These are phyloP conservation scores for Nasonia oneida DNA, from an alignment of 2,888 invertebrate genomes.

Conservation along the genomic window DNA sequence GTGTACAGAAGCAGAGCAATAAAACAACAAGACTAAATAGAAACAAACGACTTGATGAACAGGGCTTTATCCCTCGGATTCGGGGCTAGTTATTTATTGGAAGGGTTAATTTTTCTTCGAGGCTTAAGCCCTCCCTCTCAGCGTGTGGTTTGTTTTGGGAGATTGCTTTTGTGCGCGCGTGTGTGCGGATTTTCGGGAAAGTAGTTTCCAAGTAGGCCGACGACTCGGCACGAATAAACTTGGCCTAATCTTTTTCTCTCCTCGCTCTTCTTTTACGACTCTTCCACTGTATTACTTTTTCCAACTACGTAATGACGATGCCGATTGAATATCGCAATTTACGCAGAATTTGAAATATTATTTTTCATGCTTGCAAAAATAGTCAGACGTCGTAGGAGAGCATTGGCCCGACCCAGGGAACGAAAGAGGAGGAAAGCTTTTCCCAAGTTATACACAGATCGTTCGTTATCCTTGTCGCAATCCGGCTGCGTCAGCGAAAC, in stretches of 20 bases:
- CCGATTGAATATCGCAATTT: too few relatives aligned
- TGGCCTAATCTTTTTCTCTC: background rate
- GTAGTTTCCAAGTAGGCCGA: background rate
- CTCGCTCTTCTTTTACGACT: background rate
- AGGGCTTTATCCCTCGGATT: background rate
- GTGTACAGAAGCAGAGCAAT: slow-evolving; percentile 9
- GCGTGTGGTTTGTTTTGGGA: background rate
- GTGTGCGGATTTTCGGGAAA: background rate
- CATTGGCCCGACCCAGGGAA: background rate
- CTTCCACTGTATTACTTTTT: too few relatives aligned
- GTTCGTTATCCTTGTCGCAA: slow-evolving; percentile 60
- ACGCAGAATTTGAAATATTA: too few relatives aligned
- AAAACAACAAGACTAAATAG: slow-evolving; percentile 6
- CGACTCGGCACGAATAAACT: background rate
- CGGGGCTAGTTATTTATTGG: slow-evolving; percentile 22
- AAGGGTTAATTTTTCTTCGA: slow-evolving; percentile 28
- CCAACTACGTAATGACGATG: too few relatives aligned
- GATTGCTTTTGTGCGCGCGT: background rate
- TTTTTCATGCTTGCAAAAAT: background rate
- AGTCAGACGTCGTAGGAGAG: background rate
- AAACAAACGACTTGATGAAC: slow-evolving; percentile 18
- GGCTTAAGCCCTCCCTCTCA: slow-evolving; percentile 46
- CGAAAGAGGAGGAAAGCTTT: background rate
- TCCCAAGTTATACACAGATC: slow-evolving; percentile 6
- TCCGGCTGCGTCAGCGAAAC: slow-evolving; percentile 67